Base-by-base conservation (phyloP, 2,797 vertebrate genomes). In the Tympanoctomys barrerae region DNA sequence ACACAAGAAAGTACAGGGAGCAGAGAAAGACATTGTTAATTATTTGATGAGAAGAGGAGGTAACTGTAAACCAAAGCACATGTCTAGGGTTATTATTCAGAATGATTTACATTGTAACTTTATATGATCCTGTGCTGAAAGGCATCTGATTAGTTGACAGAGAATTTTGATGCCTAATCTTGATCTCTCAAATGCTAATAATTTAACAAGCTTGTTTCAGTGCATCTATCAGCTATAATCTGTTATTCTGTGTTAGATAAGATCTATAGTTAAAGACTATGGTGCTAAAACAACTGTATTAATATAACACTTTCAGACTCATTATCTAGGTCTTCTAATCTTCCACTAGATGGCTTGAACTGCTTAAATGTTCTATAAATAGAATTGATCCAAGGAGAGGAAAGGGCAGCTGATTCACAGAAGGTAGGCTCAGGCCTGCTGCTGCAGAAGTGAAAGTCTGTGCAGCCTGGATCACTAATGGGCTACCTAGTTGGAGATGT, bases 101-200 rank as follows among this genome's bases (percentile, higher is more conserved):
- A 91, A 87, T 11, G 7, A 89, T 90, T 96, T 97, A 61, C 75
- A 31, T 87, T 75, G 46, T 7, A 21, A 64, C 24, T 86, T 70
- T 36, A 26, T 11, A 49, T 28, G 46, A 42, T 2, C n/a, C 19
- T 94, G 1, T 87, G n/a, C 6, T 71, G 54, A 22, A 36, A 66
- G 1, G 11, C 24, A 66, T 49, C 79, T 91, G 42, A 36, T 66
- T 81, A 71, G 21, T 26, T 59, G 66, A 85, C 33, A 49, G 89
- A 36, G 18, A 52, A 64, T 80, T 92, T 71, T 95, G 57, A 82
- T 62, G 49, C n/a, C 7, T 73, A 39, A 57, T 57, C 33, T 36
- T 79, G 36, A 95, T 71, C 39, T 46, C 12, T 14, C 16, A 54
- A 59, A 81, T 79, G 54, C 2, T 24, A 46, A 59, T 87, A 66